Percentiles rank a stretch among this genome's conserved stretches.
Evolutionary conservation across 2,888 invertebrate genomes (phyloP).

Genomic region (Chelonus formosanus): DNA sequence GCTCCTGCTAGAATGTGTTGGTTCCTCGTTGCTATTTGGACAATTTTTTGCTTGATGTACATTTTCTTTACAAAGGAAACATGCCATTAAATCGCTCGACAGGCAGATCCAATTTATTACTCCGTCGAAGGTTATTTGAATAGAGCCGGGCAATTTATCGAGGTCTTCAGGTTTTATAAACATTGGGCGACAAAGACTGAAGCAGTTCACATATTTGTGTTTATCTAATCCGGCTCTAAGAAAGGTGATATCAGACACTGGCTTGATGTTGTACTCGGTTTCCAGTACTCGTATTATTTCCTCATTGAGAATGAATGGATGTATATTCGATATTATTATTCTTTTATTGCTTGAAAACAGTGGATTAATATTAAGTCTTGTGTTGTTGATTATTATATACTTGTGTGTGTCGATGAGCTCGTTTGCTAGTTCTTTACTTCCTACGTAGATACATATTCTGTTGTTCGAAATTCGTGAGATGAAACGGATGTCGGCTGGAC

Average conservation of each 20-base stretch:
- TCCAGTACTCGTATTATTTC: slow-evolving; percentile 32
- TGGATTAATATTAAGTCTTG: slow-evolving; percentile 34
- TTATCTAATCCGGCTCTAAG: slow-evolving; percentile 38
- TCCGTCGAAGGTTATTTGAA: slow-evolving; percentile 27
- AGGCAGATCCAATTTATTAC: slow-evolving; percentile 33
- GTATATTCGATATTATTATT: slow-evolving; percentile 40
- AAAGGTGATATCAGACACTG: slow-evolving; percentile 36
- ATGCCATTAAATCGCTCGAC: slow-evolving; percentile 24
- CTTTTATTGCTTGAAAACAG: slow-evolving; percentile 38
- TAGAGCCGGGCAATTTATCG: slow-evolving; percentile 30
- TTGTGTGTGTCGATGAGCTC: slow-evolving; percentile 24
- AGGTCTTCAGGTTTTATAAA: slow-evolving; percentile 39
- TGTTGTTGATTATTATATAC: slow-evolving; percentile 31
- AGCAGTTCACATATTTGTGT: slow-evolving; percentile 32
- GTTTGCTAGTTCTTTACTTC: slow-evolving; percentile 23
- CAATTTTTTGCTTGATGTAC: slow-evolving; percentile 31
- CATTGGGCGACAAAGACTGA: slow-evolving; percentile 40
- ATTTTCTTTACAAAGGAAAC: slow-evolving; percentile 27
- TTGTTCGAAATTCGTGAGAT: slow-evolving; percentile 32
- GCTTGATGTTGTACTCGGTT: slow-evolving; percentile 29
- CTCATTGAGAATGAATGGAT: slow-evolving; percentile 39
- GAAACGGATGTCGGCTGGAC: not conserved
- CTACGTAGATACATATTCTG: slow-evolving; percentile 27
- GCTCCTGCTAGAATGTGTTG: not conserved
- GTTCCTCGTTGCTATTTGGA: not conserved